Percentiles rank a stretch among this genome's conserved stretches.
Evolutionary conservation across 1,140 invertebrate genomes (phyloP).

Genomic region (Dinothrombium tinctorium): DNA sequence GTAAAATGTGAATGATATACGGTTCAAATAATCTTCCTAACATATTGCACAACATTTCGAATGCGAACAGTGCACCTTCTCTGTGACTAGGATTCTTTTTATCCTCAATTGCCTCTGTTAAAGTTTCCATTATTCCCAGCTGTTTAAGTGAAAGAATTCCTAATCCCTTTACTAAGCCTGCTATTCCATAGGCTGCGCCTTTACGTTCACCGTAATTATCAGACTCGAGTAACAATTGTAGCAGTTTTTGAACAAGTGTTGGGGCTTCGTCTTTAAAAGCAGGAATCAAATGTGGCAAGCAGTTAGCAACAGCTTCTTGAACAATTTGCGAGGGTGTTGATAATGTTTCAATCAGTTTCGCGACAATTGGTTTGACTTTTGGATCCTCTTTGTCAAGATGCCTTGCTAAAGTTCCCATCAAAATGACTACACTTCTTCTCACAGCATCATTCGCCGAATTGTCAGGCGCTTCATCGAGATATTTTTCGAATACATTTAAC

Average conservation of each 20-base stretch:
- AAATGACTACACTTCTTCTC: conserved; percentile 77
- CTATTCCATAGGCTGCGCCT: conserved; percentile 30
- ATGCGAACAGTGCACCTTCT: conserved; percentile 87
- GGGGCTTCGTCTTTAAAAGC: conserved; percentile 73
- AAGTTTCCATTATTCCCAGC: conserved; percentile 75
- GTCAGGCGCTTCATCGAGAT: conserved; percentile 67
- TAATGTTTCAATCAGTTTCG: conserved; percentile 63
- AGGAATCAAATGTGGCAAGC: conserved; percentile 72
- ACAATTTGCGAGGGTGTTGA: conserved; percentile 93
- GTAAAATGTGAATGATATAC: conserved; percentile 89
- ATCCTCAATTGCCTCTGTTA: conserved; percentile 83
- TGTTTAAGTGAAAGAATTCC: conserved; percentile 88
- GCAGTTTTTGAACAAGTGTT: conserved; percentile 57
- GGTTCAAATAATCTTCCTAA: conserved; percentile 90
- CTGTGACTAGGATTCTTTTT: conserved; percentile 81
- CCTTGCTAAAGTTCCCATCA: conserved; percentile 83
- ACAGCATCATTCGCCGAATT: conserved; percentile 73
- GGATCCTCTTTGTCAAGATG: conserved; percentile 77
- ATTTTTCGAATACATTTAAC: conserved; percentile 49
- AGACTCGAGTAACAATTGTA: conserved; percentile 66
- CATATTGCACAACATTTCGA: conserved; percentile 89
- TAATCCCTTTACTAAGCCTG: conserved; percentile 61
- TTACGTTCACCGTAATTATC: conserved; percentile 90
- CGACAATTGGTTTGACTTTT: conserved; percentile 74
- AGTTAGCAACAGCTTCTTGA: conserved; percentile 92